These are phyloP conservation scores for Xanthostigma xanthostigma DNA, from an alignment of 2,888 invertebrate species.

Conservation along the genomic window DNA sequence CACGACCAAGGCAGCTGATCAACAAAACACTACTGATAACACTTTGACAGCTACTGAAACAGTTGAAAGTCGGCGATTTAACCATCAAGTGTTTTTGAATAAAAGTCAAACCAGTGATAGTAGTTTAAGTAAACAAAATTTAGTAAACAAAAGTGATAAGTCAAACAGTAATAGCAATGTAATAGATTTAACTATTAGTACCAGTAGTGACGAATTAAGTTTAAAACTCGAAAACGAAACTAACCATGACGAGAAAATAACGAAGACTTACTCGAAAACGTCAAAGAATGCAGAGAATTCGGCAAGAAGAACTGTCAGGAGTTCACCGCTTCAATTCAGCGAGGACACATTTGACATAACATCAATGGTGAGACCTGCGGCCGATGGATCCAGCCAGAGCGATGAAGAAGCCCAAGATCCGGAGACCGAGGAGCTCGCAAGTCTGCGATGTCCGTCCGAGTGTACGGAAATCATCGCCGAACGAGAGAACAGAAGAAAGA, in stretches of 20 bases:
- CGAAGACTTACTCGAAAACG: conserved; percentile 2
- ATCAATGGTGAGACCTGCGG: conserved; percentile 26
- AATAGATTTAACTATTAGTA: conserved; percentile 2
- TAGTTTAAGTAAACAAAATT: not conserved
- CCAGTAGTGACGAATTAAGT: not conserved
- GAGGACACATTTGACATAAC: conserved; percentile 29
- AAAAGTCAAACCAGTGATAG: not conserved
- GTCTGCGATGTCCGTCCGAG: conserved; percentile 77
- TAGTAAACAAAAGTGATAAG: not conserved
- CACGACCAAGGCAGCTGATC: conserved; percentile 6
- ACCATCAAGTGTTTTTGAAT: not conserved
- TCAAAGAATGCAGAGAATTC: conserved; percentile 6
- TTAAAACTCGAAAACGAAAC: not conserved
- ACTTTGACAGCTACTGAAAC: conserved; percentile 4
- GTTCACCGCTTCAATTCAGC: conserved; percentile 18
- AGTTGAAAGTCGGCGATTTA: no score
- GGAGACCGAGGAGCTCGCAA: conserved; percentile 66
- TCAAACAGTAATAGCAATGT: conserved; percentile 1
- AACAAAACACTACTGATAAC: conserved; percentile 1
- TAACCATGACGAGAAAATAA: not conserved
- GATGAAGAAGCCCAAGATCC: conserved; percentile 49
- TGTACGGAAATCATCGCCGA: conserved; percentile 79
- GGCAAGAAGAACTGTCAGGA: conserved; percentile 6
- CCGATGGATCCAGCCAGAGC: conserved; percentile 31
- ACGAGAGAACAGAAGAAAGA: conserved; percentile 57